Conservation (phyloP, 2,113 vertebrate species). For the Gavia stellata region DNA sequence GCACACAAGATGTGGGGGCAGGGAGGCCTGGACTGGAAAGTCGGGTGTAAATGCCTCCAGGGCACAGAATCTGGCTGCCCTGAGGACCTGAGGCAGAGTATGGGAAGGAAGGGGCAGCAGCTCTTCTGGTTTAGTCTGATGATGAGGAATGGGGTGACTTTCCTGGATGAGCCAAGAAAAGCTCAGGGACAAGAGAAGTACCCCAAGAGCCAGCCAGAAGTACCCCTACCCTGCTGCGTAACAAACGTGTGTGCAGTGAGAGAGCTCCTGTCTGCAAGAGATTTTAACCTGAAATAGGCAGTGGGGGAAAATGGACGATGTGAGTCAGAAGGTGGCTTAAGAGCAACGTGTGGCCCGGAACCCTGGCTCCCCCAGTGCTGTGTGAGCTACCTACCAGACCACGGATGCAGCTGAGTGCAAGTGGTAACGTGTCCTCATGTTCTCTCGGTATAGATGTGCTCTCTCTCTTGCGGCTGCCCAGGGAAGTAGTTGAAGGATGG, state of each 20-base stretch:
- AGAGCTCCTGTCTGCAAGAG: not conserved
- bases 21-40: not conserved
- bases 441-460: not conserved
- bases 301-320: not conserved
- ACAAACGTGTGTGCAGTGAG: not conserved
- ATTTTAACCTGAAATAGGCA: not conserved
- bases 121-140: not conserved
- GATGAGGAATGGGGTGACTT: not conserved
- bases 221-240: not conserved
- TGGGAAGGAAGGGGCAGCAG: not conserved
- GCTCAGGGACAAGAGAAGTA: not conserved
- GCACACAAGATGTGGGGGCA: not conserved
- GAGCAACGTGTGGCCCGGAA: not conserved
- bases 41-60: not conserved
- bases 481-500: not conserved
- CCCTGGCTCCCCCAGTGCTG: not conserved
- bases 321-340: not conserved
- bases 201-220: not conserved
- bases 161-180: not conserved
- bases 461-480: not conserved
- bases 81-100: not conserved
- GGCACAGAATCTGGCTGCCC: not conserved
- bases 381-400: not conserved
- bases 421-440: fast-evolving
- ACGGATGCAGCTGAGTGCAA: fast-evolving